Evolutionary conservation across 2,888 invertebrate genomes (phyloP).

Genomic region (Auanema sp.): DNA sequence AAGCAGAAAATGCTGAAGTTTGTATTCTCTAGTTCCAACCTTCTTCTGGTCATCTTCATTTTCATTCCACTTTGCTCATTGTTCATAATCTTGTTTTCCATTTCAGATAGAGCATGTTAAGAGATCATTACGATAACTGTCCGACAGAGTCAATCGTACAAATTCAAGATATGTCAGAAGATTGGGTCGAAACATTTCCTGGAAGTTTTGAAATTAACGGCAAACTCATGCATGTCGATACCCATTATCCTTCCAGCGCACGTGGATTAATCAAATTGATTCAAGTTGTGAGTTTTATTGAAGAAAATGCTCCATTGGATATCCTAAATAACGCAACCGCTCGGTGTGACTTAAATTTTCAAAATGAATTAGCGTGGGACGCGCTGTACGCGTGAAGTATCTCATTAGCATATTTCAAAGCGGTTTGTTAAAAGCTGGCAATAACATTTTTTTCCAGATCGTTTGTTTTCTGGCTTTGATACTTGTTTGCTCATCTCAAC

Average conservation of each 20-base stretch:
- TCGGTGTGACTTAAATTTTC: neutral
- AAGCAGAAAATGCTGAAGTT: too few relatives aligned
- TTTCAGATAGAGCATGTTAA: too few relatives aligned
- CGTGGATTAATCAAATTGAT: constrained; percentile 50
- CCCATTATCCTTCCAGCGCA: constrained; percentile 40
- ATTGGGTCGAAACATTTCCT: neutral
- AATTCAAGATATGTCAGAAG: neutral
- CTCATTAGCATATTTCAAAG: constrained; percentile 1
- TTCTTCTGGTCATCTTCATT: too few relatives aligned
- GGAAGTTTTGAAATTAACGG: constrained; percentile 27
- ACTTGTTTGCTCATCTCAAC: constrained; percentile 34
- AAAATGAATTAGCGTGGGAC: constrained; percentile 1
- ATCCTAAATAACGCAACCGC: too few relatives aligned
- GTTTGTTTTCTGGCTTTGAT: constrained; percentile 40
- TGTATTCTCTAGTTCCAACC: too few relatives aligned
- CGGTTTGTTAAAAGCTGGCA: too few relatives aligned
- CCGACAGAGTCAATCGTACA: too few relatives aligned
- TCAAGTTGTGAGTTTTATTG: constrained; percentile 40
- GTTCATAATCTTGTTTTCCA: too few relatives aligned
- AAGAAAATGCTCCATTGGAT: too few relatives aligned
- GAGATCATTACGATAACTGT: too few relatives aligned
- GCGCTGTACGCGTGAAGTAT: constrained; percentile 1
- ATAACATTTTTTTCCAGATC: constrained; percentile 26
- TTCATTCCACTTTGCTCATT: too few relatives aligned
- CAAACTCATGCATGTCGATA: constrained; percentile 44